Conservation (phyloP, 2,113 vertebrate species). For the Triplophysa dalaica region DNA sequence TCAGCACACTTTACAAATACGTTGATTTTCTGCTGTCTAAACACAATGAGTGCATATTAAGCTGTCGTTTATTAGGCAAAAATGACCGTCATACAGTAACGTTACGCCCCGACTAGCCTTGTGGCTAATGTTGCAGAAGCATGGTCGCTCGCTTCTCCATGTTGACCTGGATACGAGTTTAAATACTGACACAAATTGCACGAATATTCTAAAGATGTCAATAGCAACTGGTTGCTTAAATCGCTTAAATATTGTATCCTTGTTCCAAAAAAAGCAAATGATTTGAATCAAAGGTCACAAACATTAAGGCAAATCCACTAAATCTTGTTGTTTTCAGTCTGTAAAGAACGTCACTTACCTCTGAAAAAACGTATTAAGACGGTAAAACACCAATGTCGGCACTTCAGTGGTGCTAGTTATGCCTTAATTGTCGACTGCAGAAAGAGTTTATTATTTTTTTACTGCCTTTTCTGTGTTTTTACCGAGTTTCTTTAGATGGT, state of each 20-base stretch:
- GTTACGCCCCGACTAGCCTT: constrained; percentile 1
- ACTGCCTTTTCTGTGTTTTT: not conserved
- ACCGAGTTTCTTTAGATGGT: not conserved
- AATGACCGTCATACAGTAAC: not conserved
- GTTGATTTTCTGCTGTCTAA: no score
- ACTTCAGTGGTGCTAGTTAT: not conserved
- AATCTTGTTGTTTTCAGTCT: constrained; percentile 2
- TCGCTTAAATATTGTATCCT: not conserved
- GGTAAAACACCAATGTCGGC: constrained; percentile 26
- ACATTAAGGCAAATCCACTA: not conserved
- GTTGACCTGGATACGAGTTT: constrained; percentile 50
- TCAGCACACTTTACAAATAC: not conserved
- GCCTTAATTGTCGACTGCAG: not conserved
- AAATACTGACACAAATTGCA: not conserved
- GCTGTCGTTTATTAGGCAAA: not conserved
- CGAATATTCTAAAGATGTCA: not conserved
- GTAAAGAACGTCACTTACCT: constrained; percentile 45
- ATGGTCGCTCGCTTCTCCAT: constrained; percentile 52
- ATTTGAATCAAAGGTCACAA: not conserved
- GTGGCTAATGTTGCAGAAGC: constrained; percentile 23
- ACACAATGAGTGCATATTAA: not conserved
- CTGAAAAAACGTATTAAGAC: constrained; percentile 13
- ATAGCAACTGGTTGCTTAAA: not conserved
- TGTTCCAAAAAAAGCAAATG: not conserved
- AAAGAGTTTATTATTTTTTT: not conserved